Conservation (phyloP, 1,140 invertebrate species). For the Epicauta chinensis region DNA sequence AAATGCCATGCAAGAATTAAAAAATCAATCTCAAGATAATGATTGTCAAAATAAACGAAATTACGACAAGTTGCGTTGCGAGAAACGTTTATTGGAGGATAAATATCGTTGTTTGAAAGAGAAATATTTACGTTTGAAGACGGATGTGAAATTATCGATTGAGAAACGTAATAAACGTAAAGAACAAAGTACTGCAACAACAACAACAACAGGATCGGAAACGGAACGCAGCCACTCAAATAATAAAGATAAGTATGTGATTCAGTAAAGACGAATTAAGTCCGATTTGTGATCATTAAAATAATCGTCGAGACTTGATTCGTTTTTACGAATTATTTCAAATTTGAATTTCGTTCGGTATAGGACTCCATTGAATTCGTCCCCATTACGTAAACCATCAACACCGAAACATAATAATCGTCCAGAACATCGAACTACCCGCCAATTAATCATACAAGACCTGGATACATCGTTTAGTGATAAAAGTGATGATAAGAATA, state of each 20-base stretch:
- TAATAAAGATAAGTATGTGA: conserved; percentile 43
- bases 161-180: conserved; percentile 54
- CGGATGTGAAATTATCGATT: conserved; percentile 61
- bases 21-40: conserved; percentile 46
- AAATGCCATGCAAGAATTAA: conserved; percentile 54
- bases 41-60: conserved; percentile 43
- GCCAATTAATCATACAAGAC: conserved; percentile 37
- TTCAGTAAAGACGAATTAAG: no score
- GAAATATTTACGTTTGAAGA: conserved; percentile 73
- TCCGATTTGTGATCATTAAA: neutral
- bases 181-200: conserved; percentile 55
- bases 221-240: conserved; percentile 67
- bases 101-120: conserved; percentile 76
- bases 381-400: conserved; percentile 33
- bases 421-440: conserved; percentile 27
- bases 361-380: conserved; percentile 33
- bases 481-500: conserved; percentile 34
- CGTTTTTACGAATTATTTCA: no score
- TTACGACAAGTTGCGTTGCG: conserved; percentile 61
- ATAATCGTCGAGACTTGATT: no score
- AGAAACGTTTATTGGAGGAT: conserved; percentile 64
- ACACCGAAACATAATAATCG: conserved; percentile 31
- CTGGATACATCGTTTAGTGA: conserved; percentile 38
- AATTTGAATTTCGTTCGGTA: neutral
- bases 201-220: conserved; percentile 63